phyloP scores from a whole-genome alignment of 35 echinoderm and acorn worm genomes.

The Ophiothrix spiculata region DNA sequence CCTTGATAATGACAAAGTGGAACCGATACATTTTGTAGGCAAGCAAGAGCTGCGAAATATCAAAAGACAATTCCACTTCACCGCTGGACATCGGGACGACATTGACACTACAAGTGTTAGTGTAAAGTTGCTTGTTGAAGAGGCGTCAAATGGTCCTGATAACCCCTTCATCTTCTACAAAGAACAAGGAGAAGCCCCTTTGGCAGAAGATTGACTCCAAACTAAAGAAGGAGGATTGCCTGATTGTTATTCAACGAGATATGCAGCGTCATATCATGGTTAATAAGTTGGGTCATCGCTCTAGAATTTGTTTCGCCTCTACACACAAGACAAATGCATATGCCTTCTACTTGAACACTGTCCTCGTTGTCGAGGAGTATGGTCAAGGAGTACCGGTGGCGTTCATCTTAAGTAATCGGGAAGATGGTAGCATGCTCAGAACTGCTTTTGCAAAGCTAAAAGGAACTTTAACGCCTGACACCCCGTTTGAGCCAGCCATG shows the following conservation, averaged over 20 bases:
- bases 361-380: slow-evolving; percentile 37
- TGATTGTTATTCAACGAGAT: not conserved
- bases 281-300: not conserved
- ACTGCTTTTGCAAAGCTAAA: slow-evolving; percentile 15
- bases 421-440: slow-evolving; percentile 15
- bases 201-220: not conserved
- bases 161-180: not conserved
- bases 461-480: not conserved
- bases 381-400: slow-evolving; percentile 37
- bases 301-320: slow-evolving; percentile 4
- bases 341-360: slow-evolving; percentile 39
- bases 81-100: not conserved
- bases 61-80: not conserved
- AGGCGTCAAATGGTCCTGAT: not conserved
- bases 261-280: not conserved
- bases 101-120: not conserved
- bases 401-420: slow-evolving; percentile 32
- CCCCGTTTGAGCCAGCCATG: not conserved
- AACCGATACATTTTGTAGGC: not conserved
- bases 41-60: not conserved
- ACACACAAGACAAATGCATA: slow-evolving; percentile 38
- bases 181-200: not conserved
- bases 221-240: not conserved
- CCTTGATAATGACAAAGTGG: not conserved
- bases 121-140: not conserved